phyloP scores from a whole-genome alignment of 2,113 vertebrate species.

The Ivindomyrus marchei region DNA sequence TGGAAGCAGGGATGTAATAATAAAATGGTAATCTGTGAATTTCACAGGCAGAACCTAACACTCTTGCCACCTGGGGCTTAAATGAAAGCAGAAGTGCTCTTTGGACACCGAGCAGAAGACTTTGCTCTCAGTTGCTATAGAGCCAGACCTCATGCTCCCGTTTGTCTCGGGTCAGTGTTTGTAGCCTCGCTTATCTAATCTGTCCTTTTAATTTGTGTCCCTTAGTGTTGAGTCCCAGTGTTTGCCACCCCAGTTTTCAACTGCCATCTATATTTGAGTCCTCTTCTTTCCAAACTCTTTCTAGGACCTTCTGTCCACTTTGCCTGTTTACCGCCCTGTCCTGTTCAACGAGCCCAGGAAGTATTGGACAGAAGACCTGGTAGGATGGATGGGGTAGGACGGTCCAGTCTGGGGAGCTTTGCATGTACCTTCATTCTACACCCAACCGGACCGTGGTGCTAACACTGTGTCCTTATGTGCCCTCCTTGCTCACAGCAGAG shows the following conservation, averaged over 20 bases:
- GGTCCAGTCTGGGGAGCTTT: background rate
- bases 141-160: background rate
- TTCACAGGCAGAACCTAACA: background rate
- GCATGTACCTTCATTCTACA: background rate
- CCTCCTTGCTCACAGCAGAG: background rate
- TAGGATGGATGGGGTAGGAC: background rate
- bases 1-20: background rate
- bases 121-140: background rate
- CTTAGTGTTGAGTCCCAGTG: background rate
- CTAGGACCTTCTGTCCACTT: background rate
- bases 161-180: background rate
- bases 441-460: background rate
- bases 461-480: background rate
- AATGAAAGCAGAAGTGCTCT: background rate
- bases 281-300: background rate
- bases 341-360: background rate
- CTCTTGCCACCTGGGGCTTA: background rate
- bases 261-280: background rate
- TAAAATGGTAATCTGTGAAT: background rate
- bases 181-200: background rate
- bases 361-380: background rate
- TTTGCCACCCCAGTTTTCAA: background rate
- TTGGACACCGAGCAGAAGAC: background rate
- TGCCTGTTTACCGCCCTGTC: background rate
- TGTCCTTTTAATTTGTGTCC: background rate